A percentile compares a stretch with the other conserved stretches of the same genome.
Evolutionary conservation across 2,113 vertebrate genomes (phyloP).

Genomic region (Oryzias woworae): DNA sequence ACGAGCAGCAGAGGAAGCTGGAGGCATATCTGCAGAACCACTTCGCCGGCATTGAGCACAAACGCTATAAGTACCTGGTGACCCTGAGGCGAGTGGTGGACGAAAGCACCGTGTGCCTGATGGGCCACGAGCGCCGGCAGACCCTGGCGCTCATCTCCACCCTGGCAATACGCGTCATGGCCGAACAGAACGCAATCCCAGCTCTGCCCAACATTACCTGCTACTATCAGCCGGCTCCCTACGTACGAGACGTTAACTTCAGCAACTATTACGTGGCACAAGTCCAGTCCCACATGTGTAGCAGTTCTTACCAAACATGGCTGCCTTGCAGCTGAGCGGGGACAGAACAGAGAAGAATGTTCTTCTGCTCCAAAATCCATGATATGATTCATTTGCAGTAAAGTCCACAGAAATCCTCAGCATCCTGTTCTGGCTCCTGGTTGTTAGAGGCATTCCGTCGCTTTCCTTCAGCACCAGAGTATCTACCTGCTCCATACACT

Average conservation of each 20-base stretch:
- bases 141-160: conserved; percentile 89
- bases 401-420: neutral
- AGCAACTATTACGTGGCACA: conserved; percentile 90
- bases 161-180: conserved; percentile 85
- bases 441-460: neutral
- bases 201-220: conserved; percentile 88
- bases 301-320: conserved; percentile 90
- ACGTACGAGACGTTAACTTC: conserved; percentile 83
- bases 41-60: conserved; percentile 86
- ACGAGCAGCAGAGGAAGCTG: conserved; percentile 88
- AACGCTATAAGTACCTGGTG: conserved; percentile 90
- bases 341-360: conserved; percentile 1
- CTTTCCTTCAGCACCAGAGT: neutral
- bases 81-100: conserved; percentile 90
- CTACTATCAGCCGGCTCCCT: conserved; percentile 87
- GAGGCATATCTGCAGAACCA: conserved; percentile 93
- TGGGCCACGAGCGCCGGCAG: conserved; percentile 93
- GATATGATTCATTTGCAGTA: too few relatives aligned
- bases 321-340: conserved; percentile 88
- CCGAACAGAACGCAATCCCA: conserved; percentile 88
- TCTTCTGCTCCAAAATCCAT: too few relatives aligned
- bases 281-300: conserved; percentile 85
- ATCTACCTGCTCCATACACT: too few relatives aligned
- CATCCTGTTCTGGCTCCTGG: neutral
- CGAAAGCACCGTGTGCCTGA: conserved; percentile 94